Evolutionary conservation across 2,113 vertebrate genomes (phyloP).

Genomic region (Rynchops niger): DNA sequence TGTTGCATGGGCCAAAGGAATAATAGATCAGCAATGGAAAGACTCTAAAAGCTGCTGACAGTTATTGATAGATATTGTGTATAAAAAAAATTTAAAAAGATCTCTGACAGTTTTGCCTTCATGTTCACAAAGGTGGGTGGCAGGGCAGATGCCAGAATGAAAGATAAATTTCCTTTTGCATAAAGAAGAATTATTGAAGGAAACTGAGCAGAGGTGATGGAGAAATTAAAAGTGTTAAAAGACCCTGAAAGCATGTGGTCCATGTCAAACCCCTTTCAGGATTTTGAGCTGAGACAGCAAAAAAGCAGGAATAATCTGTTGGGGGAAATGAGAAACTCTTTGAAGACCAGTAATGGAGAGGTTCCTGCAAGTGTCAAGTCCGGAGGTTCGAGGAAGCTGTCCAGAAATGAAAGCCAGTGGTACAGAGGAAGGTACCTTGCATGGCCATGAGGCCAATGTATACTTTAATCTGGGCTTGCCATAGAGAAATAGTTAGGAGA

Average conservation of each 20-base stretch:
- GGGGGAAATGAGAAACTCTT: conserved; percentile 5
- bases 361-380: neutral
- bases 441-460: neutral
- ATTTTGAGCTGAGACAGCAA: conserved; percentile 3
- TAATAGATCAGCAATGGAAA: conserved; percentile 38
- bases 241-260: conserved; percentile 3
- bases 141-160: conserved; percentile 4
- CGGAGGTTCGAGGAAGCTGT: neutral
- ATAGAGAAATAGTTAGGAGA: neutral
- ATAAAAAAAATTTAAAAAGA: neutral
- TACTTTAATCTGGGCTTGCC: neutral
- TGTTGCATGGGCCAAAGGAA: conserved; percentile 40
- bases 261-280: neutral
- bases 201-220: conserved; percentile 18
- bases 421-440: neutral
- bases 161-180: conserved; percentile 50
- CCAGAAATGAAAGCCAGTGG: neutral
- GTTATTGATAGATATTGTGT: conserved; percentile 35
- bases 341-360: neutral
- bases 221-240: conserved; percentile 36
- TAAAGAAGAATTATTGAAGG: conserved; percentile 55
- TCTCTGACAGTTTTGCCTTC: conserved; percentile 14
- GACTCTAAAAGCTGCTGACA: conserved; percentile 38
- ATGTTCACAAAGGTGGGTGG: neutral
- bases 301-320: neutral